Evolutionary conservation across 2,888 invertebrate genomes (phyloP), one percentile per base, ranked within the genome.

Genomic region (Thalpophila matura): DNA sequence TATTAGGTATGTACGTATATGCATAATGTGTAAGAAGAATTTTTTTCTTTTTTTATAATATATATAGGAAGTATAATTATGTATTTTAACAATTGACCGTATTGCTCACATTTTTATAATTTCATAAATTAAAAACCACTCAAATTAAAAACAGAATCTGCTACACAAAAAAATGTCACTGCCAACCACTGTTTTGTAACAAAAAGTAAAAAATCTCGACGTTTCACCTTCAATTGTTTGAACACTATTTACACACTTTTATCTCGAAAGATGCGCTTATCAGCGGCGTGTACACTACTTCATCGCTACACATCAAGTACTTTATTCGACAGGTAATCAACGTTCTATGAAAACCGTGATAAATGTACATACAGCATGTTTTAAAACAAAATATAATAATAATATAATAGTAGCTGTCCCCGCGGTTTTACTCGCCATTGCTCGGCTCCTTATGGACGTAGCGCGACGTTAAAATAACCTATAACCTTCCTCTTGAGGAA

Each of bases 191-290:
- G 12, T 4, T 0, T 2, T 16, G 10, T 29, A n/a, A 16, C 6
- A 58, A 12, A 37, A 27, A 27, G 12, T 1, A 22, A 43, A 24
- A 9, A 14, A n/a, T n/a, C 6, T 10, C 1, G 6, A 9, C 24
- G 22, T 38, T 20, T 64, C 54, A 67, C 78, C 61, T 78, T 58
- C 47, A 65, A 53, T 64, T 55, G 45, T 58, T 51, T 43, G 14
- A 53, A 14, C 55, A 61, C 43, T 71, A 53, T 64, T 62, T 68
- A 62, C 66, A 63, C 62, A 49, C 3, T 60, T 47, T 51, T 75
- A 77, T 79, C 79, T 72, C n/a, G 24, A 45, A 55, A 64, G 63
- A 58, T 64, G 50, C 29, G 16, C 50, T 70, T 78, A 72, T 72
- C 68, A 62, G 1, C 59, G 56, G 49, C 78, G 76, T 63, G 75